Evolutionary conservation across 1,140 invertebrate species (phyloP), one percentile per base, ranked within the genome.

Genomic region (Leptinotarsa lineolata): DNA sequence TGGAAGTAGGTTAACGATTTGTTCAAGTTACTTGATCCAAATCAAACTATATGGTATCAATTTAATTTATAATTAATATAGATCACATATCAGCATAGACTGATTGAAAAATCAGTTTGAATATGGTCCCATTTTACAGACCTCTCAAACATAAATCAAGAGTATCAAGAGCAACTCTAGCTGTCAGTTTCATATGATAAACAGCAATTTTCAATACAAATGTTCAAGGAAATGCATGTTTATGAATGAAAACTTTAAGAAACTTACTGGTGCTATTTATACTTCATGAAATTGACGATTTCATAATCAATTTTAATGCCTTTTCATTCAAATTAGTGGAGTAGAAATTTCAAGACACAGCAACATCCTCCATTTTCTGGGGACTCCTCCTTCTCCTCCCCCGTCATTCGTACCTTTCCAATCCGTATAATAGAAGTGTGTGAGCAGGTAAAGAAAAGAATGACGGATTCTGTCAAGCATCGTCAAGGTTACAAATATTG

Each of bases 291-390:
- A 77, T 66, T 63, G 70, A 16, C 64, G 54, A 68, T 30, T 63
- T 61, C 46, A 44, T 22, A 46, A 46, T 18, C 64, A 68, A 59
- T 68, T 65, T 65, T 74, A 11, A 69, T 66, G 69, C 15, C 66
- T 64, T 44, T 72, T 48, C 21, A 61, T 59, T 64, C 8, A 70
- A 68, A 75, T 61, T 75, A 24, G 22, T 66, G 70, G 68, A 69
- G 60, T 48, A 30, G 39, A 44, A n/a, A 39, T 30, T 63, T 45
- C 46, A 67, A 70, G 18, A 46, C 16, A 69, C 70, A 66, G 45
- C 59, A 24, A 72, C 22, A 70, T 70, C 70, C 78, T 76, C 78
- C 78, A 79, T 79, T 76, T 79, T 79, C 71, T 74, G 70, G 68
- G 60, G 68, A 73, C 74, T 76, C 68, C 76, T 77, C 73, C 75